phyloP scores from a whole-genome alignment of 2,797 vertebrate species.

The Potorous gilbertii region DNA sequence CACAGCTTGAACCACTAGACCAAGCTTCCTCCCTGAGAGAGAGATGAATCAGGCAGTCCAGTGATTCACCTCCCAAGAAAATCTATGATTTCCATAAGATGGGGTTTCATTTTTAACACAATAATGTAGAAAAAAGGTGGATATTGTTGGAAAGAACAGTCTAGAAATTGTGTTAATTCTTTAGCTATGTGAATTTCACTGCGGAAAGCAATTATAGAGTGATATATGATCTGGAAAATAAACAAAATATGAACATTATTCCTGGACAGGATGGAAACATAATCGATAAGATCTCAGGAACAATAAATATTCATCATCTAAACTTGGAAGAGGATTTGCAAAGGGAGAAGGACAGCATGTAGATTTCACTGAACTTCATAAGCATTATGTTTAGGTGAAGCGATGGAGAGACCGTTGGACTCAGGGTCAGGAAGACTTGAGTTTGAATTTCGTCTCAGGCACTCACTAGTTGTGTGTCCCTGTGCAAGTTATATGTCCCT shows the following conservation, averaged over 20 bases:
- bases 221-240: not conserved
- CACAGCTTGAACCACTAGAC: constrained; percentile 76
- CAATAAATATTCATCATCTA: not conserved
- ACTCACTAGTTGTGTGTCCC: not conserved
- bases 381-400: not conserved
- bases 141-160: constrained; percentile 61
- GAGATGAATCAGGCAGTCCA: constrained; percentile 72
- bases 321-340: not conserved
- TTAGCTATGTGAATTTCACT: constrained; percentile 35
- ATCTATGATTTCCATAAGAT: constrained; percentile 64
- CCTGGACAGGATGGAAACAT: constrained; percentile 39
- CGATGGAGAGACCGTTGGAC: not conserved
- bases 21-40: constrained; percentile 64
- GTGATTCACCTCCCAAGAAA: constrained; percentile 74
- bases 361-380: not conserved
- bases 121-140: constrained; percentile 39
- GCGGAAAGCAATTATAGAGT: constrained; percentile 20
- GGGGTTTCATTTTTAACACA: constrained; percentile 61
- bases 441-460: not conserved
- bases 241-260: constrained; percentile 8
- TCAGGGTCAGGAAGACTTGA: not conserved
- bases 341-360: not conserved
- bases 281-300: constrained; percentile 3
- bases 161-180: constrained; percentile 42
- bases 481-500: not conserved